Base-by-base conservation (phyloP, 2,888 invertebrate species). In the Gortyna flavago region DNA sequence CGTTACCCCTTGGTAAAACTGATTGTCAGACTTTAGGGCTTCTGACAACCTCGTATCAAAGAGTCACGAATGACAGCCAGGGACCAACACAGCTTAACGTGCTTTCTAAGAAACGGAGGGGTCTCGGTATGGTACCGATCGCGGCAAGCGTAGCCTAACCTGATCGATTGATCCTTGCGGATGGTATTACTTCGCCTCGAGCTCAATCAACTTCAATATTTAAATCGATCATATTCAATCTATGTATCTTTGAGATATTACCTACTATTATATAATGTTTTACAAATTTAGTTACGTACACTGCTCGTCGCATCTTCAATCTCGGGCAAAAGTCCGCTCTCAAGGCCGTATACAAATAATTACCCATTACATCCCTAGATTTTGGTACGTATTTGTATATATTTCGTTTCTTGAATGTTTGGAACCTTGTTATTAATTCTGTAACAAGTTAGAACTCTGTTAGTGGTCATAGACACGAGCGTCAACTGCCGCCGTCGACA, bases 281-380 rank as follows among this genome's bases (percentile, higher is more conserved):
- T 21, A 38, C 18, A 65, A 64, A 32, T n/a, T 0, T 16, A 0
- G 16, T 8, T 44, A 92, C 96, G 83, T 87, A 97, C 97, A 96
- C 95, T n/a, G 97, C 97, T 59, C 95, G 93, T n/a, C 97, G 94
- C 76, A 97, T 96, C 87, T 94, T 97, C 68, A 96, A 84, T 81
- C 93, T 94, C 0, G 95, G 94, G 75, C 93, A 94, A 83, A 95
- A 94, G 35, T 95, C 94, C 7, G 89, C 89, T 21, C 96, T 92
- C 44, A 86, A 38, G 0, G 95, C 95, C 8, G 92, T 90, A 32
- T 92, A 93, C 57, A 97, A 85, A 68, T 84, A 89, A 75, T 91
- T 90, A 4, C 89, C 86, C 0, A 54, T 62, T 8, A 70, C 92
- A 0, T 93, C 91, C 4, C 70, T 75, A 7, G 83, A 75, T 75